Evolutionary conservation across 2,888 invertebrate genomes (phyloP), one percentile per base, ranked within the genome.

Genomic region (Idaea biselata): DNA sequence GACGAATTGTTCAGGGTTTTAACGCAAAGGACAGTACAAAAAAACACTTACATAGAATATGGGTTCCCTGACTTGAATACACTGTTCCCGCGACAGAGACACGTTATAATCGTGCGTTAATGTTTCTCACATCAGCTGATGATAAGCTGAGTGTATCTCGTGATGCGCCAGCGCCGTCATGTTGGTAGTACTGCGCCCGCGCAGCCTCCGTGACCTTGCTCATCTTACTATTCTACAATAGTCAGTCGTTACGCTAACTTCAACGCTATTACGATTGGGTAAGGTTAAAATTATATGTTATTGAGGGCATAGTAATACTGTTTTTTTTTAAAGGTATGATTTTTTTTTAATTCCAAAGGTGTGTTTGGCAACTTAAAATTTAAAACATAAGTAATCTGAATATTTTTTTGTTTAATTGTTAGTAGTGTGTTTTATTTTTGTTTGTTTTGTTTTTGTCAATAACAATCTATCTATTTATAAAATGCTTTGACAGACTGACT

Each of bases 111-210:
- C 80, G 79, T 80, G 81, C 66, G 70, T 73, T 65, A 71, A 73
- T 74, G 77, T 78, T 84, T 83, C 77, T 76, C 77, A 71, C 73
- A 88, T 88, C 89, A 89, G 88, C 89, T 88, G 89, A 87, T 88
- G 88, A 91, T 89, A 91, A 89, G 83, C 87, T 82, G 87, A 80
- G 83, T 80, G 72, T 82, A 89, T 89, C 91, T 91, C 91, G 91
- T 91, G 91, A 91, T 88, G 25, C 25, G 25, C 3, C 78, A 72
- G 8, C 71, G 72, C 72, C 76, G 84, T 74, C 58, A 76, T 72
- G 91, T 90, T 92, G 91, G 91, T 73, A 89, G 82, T 81, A 83
- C 74, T 87, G 90, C 79, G 80, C 84, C 87, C 68, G 81, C 81
- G 81, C 89, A 91, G 89, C 89, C 89, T 89, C 87, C 80, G 68